phyloP scores from a whole-genome alignment of 1,140 invertebrate species.

The Lucilia cuprina region DNA sequence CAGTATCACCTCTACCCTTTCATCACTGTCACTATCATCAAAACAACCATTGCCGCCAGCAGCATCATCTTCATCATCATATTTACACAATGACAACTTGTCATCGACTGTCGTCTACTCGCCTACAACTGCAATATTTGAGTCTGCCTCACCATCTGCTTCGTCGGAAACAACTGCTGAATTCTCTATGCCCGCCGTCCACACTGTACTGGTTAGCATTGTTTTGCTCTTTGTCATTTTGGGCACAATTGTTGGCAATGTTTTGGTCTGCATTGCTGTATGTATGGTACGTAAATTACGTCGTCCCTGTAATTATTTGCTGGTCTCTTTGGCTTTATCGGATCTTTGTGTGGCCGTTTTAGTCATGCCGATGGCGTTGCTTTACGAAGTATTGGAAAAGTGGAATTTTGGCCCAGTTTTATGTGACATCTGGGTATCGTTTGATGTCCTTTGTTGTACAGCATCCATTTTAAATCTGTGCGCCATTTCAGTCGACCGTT shows the following conservation, averaged over 20 bases:
- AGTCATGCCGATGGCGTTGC: slow-evolving; percentile 87
- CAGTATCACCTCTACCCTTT: slow-evolving; percentile 16
- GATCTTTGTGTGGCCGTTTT: slow-evolving; percentile 82
- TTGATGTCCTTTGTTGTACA: slow-evolving; percentile 83
- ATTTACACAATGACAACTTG: neutral
- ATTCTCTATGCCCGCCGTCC: slow-evolving; percentile 61
- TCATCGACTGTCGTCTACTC: slow-evolving; percentile 41
- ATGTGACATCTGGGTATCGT: slow-evolving; percentile 86
- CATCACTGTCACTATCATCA: neutral
- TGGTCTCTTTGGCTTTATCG: slow-evolving; percentile 90
- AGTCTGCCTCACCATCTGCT: slow-evolving; percentile 37
- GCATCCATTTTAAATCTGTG: slow-evolving; percentile 92
- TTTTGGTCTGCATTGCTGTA: slow-evolving; percentile 87
- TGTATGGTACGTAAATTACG: slow-evolving; percentile 85
- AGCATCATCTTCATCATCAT: neutral
- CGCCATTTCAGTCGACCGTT: slow-evolving; percentile 88
- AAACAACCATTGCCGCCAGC: neutral
- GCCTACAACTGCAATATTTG: slow-evolving; percentile 40
- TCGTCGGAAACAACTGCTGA: slow-evolving; percentile 37
- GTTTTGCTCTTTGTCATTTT: slow-evolving; percentile 79
- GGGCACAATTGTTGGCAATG: slow-evolving; percentile 86
- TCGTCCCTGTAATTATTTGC: slow-evolving; percentile 83
- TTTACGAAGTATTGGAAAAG: slow-evolving; percentile 79
- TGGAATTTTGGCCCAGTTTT: slow-evolving; percentile 85
- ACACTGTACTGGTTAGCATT: slow-evolving; percentile 74